These are phyloP conservation scores for Ageneiosus marmoratus DNA, from an alignment of 2,113 vertebrate genomes.

Conservation along the genomic window DNA sequence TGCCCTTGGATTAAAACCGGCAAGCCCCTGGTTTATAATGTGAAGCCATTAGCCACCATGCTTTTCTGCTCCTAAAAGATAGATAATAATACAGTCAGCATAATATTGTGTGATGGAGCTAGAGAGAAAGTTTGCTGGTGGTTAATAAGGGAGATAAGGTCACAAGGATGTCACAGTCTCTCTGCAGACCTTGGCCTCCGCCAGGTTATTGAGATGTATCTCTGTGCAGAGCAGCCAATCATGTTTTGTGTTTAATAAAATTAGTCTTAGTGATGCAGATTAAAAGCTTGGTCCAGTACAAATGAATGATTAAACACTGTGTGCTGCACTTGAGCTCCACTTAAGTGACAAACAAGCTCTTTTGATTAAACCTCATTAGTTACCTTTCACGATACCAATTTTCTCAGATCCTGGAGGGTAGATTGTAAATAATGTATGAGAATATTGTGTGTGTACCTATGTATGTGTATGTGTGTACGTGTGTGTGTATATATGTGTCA, in stretches of 20 bases:
- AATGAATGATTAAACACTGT: constrained; percentile 43
- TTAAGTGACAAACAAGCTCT: constrained; percentile 49
- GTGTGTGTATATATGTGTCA: constrained; percentile 8
- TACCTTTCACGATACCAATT: constrained; percentile 19
- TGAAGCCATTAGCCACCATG: not conserved
- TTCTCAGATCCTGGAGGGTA: constrained; percentile 7
- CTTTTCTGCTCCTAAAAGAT: not conserved
- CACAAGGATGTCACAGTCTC: not conserved
- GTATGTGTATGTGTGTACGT: not conserved
- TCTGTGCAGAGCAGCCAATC: constrained; percentile 29
- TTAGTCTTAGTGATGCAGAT: constrained; percentile 45
- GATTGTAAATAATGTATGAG: constrained; percentile 45
- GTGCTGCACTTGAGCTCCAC: constrained; percentile 28
- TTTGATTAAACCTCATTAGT: constrained; percentile 53
- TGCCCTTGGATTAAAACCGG: not conserved
- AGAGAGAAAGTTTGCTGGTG: not conserved
- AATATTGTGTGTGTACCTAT: not conserved
- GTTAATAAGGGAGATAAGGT: constrained; percentile 1
- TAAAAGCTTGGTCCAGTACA: constrained; percentile 43
- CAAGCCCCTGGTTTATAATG: not conserved
- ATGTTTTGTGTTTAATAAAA: constrained; percentile 41
- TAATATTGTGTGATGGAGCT: constrained; percentile 3
- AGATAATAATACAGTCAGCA: constrained; percentile 11
- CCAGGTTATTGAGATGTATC: constrained; percentile 33
- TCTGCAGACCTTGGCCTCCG: not conserved